Conservation (phyloP, 2,113 vertebrate species). For the Austrofundulus limnaeus region DNA sequence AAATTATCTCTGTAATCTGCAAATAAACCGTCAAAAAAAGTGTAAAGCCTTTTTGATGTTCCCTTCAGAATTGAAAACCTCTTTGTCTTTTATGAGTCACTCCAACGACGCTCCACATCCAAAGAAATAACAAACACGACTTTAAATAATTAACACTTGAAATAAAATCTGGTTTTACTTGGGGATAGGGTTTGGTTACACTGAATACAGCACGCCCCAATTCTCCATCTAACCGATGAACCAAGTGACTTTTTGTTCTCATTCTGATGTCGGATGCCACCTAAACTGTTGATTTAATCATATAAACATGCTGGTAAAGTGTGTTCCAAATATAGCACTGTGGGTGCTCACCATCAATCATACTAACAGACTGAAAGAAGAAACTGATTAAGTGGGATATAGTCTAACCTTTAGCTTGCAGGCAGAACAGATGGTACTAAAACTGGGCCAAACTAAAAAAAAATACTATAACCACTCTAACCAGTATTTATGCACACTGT, state of each 20-base stretch:
- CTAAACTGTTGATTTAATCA: constrained; percentile 2
- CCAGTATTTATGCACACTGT: background rate
- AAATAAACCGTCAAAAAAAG: too few relatives aligned
- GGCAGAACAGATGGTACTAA: constrained; percentile 7
- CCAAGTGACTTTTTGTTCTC: background rate
- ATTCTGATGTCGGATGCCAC: background rate
- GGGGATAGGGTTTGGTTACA: too few relatives aligned
- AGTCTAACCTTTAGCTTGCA: constrained; percentile 7
- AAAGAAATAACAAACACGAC: too few relatives aligned
- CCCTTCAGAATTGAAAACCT: too few relatives aligned
- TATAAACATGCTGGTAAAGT: background rate
- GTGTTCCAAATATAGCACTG: background rate
- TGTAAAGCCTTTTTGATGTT: too few relatives aligned
- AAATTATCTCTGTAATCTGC: too few relatives aligned
- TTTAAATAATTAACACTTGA: too few relatives aligned
- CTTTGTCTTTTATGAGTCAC: too few relatives aligned
- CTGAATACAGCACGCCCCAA: too few relatives aligned
- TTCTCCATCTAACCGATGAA: too few relatives aligned
- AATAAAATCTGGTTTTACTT: too few relatives aligned
- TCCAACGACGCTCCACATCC: too few relatives aligned
- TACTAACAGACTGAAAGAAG: background rate
- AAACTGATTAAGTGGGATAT: background rate
- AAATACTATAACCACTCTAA: background rate
- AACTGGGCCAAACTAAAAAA: constrained; percentile 1
- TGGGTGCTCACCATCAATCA: constrained; percentile 1